Percentiles rank a stretch among this genome's conserved stretches.
Evolutionary conservation across 2,797 vertebrate species (phyloP).

Genomic region (Yasuhikotakia modesta): DNA sequence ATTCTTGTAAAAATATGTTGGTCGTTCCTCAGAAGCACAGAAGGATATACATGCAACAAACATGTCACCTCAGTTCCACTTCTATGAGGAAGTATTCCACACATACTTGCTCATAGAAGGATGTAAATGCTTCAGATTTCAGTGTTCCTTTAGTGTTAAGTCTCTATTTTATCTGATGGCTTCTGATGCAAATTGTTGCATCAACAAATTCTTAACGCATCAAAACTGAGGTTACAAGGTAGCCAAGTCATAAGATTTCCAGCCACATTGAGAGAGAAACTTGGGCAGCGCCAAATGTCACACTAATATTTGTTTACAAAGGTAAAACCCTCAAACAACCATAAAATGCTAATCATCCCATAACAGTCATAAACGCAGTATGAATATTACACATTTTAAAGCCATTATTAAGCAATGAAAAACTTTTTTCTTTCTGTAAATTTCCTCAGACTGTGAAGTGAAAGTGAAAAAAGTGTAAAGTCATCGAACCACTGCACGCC

Average conservation of each 20-base stretch:
- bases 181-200: background rate
- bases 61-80: conserved; percentile 31
- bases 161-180: background rate
- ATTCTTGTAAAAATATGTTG: conserved; percentile 50
- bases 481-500: background rate
- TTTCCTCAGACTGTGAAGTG: conserved; percentile 11
- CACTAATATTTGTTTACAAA: background rate
- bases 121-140: background rate
- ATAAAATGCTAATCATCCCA: conserved; percentile 6
- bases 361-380: background rate
- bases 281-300: background rate
- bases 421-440: background rate
- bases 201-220: background rate
- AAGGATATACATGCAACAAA: conserved; percentile 23
- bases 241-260: background rate
- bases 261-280: background rate
- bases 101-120: background rate
- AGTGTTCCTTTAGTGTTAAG: background rate
- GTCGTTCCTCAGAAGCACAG: conserved; percentile 52
- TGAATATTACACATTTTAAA: background rate
- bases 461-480: too few relatives aligned
- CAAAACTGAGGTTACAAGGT: background rate
- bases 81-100: too few relatives aligned
- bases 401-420: background rate
- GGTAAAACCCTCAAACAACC: background rate